A percentile compares a stretch with the other conserved stretches of the same genome.
phyloP scores from a whole-genome alignment of 2,113 vertebrate species.

The Brevimyrus niger region DNA sequence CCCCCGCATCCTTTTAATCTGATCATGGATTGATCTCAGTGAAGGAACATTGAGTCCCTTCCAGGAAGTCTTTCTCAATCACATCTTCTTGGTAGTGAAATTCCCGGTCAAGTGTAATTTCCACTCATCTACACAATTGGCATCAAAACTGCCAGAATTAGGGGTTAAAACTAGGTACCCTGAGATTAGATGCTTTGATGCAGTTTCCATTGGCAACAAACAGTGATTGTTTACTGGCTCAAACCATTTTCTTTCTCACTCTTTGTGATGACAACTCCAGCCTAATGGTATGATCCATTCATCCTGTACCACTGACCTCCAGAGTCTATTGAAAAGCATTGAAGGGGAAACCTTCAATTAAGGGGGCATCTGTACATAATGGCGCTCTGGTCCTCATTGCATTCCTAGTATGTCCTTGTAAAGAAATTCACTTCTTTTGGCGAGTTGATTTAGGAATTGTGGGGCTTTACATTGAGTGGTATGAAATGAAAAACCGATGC shows the following conservation, averaged over 20 bases:
- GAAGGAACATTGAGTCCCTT: neutral
- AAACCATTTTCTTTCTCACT: neutral
- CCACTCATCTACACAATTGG: neutral
- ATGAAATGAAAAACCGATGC: neutral
- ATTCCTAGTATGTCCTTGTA: neutral
- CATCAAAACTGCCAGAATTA: neutral
- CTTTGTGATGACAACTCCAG: neutral
- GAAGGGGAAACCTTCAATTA: slow-evolving; percentile 3
- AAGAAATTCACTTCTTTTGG: neutral
- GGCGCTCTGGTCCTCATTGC: neutral
- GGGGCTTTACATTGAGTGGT: neutral
- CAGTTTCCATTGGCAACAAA: neutral
- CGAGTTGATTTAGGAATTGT: neutral
- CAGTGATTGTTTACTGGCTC: neutral
- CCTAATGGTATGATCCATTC: neutral
- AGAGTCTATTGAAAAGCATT: slow-evolving; percentile 9
- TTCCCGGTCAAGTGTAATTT: neutral
- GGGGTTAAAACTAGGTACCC: neutral
- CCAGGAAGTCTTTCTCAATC: neutral
- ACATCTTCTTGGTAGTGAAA: neutral
- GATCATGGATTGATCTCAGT: neutral
- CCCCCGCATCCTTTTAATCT: neutral
- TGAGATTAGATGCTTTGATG: neutral
- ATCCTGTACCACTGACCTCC: neutral
- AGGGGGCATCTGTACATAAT: slow-evolving; percentile 3